phyloP scores from a whole-genome alignment of 2,113 vertebrate genomes.

The Colossoma macropomum region DNA sequence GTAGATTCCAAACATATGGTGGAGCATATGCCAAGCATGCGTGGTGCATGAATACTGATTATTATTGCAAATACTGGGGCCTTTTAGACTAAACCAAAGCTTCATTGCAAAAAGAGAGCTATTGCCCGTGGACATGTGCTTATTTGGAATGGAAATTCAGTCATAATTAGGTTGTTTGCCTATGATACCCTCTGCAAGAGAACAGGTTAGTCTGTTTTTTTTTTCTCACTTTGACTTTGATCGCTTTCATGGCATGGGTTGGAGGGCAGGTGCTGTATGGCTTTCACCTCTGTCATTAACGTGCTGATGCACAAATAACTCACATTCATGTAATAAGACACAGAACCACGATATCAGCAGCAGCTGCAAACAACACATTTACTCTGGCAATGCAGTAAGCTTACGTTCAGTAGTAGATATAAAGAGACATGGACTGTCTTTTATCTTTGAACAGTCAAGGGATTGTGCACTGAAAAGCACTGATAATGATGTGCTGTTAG shows the following conservation, averaged over 20 bases:
- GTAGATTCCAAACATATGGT: conserved; percentile 67
- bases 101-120: conserved; percentile 37
- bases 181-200: conserved; percentile 23
- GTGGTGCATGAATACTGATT: conserved; percentile 63
- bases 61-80: conserved; percentile 56
- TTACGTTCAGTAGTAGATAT: not conserved
- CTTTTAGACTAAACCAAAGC: conserved; percentile 50
- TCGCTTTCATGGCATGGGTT: conserved; percentile 10
- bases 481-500: not conserved
- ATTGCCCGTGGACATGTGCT: conserved; percentile 37
- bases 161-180: conserved; percentile 54
- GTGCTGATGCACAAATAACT: conserved; percentile 1
- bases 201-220: not conserved
- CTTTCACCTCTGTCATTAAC: conserved; percentile 4
- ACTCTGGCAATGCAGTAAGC: not conserved
- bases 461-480: not conserved
- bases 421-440: not conserved
- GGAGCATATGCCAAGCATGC: conserved; percentile 62
- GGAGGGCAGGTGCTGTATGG: not conserved
- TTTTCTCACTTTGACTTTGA: conserved; percentile 28
- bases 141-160: conserved; percentile 50
- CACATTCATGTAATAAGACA: not conserved
- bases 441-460: conserved; percentile 9
- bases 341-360: not conserved
- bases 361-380: not conserved